Evolutionary conservation across 2,113 vertebrate genomes (phyloP).

Genomic region (Cyprinodon variegatus): DNA sequence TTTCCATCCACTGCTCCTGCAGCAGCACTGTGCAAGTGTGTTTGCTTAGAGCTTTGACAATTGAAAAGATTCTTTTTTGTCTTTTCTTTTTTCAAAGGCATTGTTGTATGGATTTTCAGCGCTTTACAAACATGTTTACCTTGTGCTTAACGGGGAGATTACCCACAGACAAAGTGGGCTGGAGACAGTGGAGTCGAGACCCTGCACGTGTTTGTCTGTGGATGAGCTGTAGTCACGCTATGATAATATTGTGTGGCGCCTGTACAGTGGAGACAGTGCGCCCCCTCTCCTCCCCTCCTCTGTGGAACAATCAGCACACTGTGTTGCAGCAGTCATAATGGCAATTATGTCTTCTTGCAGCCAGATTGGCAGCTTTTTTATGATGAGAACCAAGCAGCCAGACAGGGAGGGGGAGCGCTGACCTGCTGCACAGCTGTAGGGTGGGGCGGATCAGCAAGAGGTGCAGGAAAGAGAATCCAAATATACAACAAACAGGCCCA

Average conservation of each 20-base stretch:
- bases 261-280: conserved; percentile 65
- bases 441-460: conserved; percentile 46
- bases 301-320: conserved; percentile 67
- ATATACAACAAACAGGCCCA: conserved; percentile 24
- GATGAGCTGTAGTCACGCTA: conserved; percentile 72
- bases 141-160: conserved; percentile 49
- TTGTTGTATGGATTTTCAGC: conserved; percentile 38
- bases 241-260: conserved; percentile 67
- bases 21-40: conserved; percentile 34
- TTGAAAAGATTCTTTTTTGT: conserved; percentile 16
- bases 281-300: conserved; percentile 40
- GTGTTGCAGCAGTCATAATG: conserved; percentile 68
- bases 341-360: conserved; percentile 65
- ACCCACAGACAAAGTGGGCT: conserved; percentile 37
- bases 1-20: conserved; percentile 62
- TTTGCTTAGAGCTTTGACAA: conserved; percentile 58
- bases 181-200: conserved; percentile 28
- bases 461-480: conserved; percentile 28
- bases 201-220: conserved; percentile 32
- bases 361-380: conserved; percentile 51
- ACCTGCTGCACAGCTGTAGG: conserved; percentile 70
- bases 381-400: conserved; percentile 47
- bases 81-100: conserved; percentile 18
- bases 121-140: conserved; percentile 65
- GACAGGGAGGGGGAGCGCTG: conserved; percentile 41